Evolutionary conservation across 2,113 vertebrate genomes (phyloP).

Genomic region (Bettongia penicillata): DNA sequence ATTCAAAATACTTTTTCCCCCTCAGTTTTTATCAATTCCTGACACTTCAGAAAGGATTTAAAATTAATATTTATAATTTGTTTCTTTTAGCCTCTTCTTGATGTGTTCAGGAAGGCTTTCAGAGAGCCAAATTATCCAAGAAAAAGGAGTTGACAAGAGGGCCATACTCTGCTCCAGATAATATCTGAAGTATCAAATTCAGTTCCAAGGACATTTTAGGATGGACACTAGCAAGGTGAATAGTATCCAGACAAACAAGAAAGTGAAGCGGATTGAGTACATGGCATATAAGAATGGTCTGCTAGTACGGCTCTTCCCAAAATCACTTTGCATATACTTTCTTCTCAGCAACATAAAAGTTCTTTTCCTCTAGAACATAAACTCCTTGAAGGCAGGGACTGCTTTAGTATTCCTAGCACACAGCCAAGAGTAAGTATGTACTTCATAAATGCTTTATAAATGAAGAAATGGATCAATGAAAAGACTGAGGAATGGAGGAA

Average conservation of each 20-base stretch:
- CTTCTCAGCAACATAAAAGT: background rate
- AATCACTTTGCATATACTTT: background rate
- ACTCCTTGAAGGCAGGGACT: background rate
- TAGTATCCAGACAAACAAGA: background rate
- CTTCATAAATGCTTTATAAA: background rate
- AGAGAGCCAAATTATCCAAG: background rate
- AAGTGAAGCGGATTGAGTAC: background rate
- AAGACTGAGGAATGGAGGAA: background rate
- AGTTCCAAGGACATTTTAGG: background rate
- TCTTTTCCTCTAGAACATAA: background rate
- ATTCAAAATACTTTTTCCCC: background rate
- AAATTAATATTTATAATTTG: background rate
- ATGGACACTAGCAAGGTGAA: background rate
- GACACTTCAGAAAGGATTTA: background rate
- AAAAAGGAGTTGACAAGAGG: background rate
- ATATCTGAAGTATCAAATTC: background rate
- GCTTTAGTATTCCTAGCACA: background rate
- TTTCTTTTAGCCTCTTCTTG: background rate
- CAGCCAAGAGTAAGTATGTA: background rate
- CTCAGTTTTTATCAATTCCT: background rate
- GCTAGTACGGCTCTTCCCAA: background rate
- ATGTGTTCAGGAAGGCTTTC: background rate
- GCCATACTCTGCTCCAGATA: background rate
- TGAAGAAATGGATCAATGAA: background rate
- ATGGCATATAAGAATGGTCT: background rate